Base-by-base conservation (phyloP, 1,140 invertebrate genomes). In the Ridgeia piscesae region DNA sequence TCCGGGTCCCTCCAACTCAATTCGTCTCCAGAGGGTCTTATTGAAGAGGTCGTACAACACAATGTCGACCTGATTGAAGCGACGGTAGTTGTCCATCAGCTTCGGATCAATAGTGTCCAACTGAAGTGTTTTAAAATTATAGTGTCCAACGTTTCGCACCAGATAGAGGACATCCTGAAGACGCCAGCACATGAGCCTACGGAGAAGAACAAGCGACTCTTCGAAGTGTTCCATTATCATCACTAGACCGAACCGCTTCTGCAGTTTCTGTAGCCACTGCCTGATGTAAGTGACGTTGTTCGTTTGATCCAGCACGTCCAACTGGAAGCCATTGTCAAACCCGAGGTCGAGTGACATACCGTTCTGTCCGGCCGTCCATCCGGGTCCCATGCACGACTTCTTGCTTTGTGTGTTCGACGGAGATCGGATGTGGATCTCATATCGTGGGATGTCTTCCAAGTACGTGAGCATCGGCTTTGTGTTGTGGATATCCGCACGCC, bases 211-310 rank as follows among this genome's bases (percentile, higher is more conserved):
- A 0, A 95, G 92, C 0, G 95, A 95, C 93, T 95, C 95, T 77
- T 94, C 93, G 88, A 95, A 95, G 91, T 94, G 93, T 91, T 95
- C 95, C 93, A 94, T 94, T 17, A 95, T 92, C 94, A 95, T 94
- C 0, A 95, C 93, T 8, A 95, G 92, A 0, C 77, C 17, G 92
- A 95, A 95, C 33, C 95, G 95, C 91, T 91, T 88, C 88, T 94
- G 93, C 34, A 95, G 48, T 35, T 94, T 89, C 90, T 93, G 2
- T 17, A 95, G 91, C 88, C 94, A 94, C 14, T 91, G 42, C 14
- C 93, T 90, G n/a, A 94, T 92, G 14, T 92, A 92, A 11, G 9
- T 77, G 14, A 91, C 35, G 34, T 94, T 93, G n/a, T 94, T 34
- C 88, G 94, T 94, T 34, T 93, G 91, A n/a, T 90, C 89, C 34